A percentile compares a stretch with the other conserved stretches of the same genome.
Evolutionary conservation across 1,140 invertebrate genomes (phyloP).

Genomic region (Pectinophora gossypiella): DNA sequence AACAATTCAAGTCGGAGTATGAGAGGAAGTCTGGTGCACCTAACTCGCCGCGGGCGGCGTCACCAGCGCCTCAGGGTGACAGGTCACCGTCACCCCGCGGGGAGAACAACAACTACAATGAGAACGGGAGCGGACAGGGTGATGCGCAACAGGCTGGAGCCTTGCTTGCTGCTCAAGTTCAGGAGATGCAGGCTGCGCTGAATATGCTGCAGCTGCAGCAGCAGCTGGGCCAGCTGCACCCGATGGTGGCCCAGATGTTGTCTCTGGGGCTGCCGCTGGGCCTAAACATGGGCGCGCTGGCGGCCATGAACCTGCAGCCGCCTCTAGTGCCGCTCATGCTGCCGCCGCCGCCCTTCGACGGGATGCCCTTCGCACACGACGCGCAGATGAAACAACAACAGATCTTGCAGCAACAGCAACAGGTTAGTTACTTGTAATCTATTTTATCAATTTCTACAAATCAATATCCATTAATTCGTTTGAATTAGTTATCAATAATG

Average conservation of each 20-base stretch:
- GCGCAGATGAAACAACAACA: slow-evolving; percentile 83
- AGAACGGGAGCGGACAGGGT: slow-evolving; percentile 78
- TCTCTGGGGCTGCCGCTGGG: slow-evolving; percentile 88
- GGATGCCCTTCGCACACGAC: slow-evolving; percentile 75
- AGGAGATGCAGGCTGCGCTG: slow-evolving; percentile 89
- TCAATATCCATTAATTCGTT: too few species aligned
- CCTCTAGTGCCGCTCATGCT: slow-evolving; percentile 93
- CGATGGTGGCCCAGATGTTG: slow-evolving; percentile 81
- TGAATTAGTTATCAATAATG: too few species aligned
- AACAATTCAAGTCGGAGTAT: slow-evolving; percentile 91
- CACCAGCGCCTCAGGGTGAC: slow-evolving; percentile 64
- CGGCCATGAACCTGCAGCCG: slow-evolving; percentile 91
- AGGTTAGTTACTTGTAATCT: slow-evolving; percentile 80
- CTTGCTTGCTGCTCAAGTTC: slow-evolving; percentile 85
- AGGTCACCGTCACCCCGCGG: slow-evolving; percentile 75
- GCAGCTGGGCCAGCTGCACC: slow-evolving; percentile 85
- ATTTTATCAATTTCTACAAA: too few species aligned
- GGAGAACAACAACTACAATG: slow-evolving; percentile 67
- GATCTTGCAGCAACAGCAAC: slow-evolving; percentile 81
- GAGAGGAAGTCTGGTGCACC: slow-evolving; percentile 87
- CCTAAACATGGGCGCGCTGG: slow-evolving; percentile 88
- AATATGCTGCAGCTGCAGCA: slow-evolving; percentile 93
- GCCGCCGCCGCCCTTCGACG: slow-evolving; percentile 85
- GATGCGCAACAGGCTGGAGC: slow-evolving; percentile 72
- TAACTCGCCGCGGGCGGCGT: slow-evolving; percentile 79